These are phyloP conservation scores for Rafetus swinhoei DNA, from an alignment of 2,113 vertebrate species.

Conservation along the genomic window DNA sequence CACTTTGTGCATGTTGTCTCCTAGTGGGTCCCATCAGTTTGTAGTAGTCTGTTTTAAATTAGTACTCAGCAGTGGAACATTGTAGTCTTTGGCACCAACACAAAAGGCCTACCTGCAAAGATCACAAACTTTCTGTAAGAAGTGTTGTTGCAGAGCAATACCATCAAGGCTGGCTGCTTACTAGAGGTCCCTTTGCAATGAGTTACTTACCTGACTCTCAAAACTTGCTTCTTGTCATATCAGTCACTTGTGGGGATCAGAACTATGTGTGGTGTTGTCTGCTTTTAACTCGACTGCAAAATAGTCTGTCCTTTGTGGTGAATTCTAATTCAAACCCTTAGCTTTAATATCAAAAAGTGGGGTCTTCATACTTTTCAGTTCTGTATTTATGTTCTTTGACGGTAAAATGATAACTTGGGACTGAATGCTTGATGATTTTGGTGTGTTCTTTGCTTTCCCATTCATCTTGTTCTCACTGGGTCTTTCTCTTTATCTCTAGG, in stretches of 20 bases:
- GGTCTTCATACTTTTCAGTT: not conserved
- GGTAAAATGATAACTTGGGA: not conserved
- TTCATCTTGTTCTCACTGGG: constrained; percentile 74
- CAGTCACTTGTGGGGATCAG: not conserved
- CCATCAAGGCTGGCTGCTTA: rapidly evolving
- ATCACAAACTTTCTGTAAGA: not conserved
- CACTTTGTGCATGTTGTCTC: not conserved
- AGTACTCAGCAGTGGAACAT: not conserved
- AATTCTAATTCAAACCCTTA: constrained; percentile 8
- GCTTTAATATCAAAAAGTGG: constrained; percentile 7
- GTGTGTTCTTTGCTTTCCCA: constrained; percentile 48
- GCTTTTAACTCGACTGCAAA: not conserved
- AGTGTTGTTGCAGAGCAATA: not conserved
- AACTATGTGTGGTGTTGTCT: not conserved
- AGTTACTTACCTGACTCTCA: not conserved
- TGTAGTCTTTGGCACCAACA: not conserved
- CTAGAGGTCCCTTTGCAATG: not conserved
- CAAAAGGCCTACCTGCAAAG: not conserved
- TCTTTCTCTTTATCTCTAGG: constrained; percentile 85
- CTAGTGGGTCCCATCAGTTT: not conserved
- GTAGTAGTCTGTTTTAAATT: not conserved
- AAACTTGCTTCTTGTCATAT: not conserved
- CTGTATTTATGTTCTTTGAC: not conserved
- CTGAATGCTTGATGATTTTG: not conserved
- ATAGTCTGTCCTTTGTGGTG: not conserved